Base-by-base conservation (phyloP, 1,140 invertebrate species). In the Formica exsecta region DNA sequence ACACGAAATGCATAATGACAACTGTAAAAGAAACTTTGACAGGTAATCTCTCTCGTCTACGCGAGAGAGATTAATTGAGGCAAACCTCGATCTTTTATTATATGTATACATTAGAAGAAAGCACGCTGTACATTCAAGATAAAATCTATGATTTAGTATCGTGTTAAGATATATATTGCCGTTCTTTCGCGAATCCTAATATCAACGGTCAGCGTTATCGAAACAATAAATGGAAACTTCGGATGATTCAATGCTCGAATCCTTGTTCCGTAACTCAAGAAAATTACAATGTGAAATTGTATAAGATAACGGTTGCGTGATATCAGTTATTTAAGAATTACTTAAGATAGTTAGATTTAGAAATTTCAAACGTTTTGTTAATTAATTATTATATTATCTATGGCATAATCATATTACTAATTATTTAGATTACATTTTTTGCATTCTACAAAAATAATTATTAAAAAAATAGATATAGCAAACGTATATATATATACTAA, bases 91-190 rank as follows among this genome's bases (percentile, higher is more conserved):
- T 83, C 11, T 71, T 83, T 83, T 74, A 62, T 83, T 74, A 61
- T 32, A 73, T 38, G 25, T 73, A 13, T 48, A 73, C 25, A 9
- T 48, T 44, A 11, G 25, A 59, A 81, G 6, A 71, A 81, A 32
- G 22, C 68, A 59, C 19, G 11, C 8, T 73, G 2, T 57, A 16
- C 44, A 70, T 38, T 22, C 70, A 48, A 70, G 13, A 83, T 83
- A 83, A 51, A 51, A 83, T 83, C 54, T 61, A 48, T 83, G 54
- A 74, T 83, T 83, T 83, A 71, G 68, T n/a, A 7, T 61, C 19
- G 0, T 22, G 11, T 16, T 51, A 13, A 48, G 44, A 51, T 51
- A 25, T 54, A 36, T 61, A 83, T 62, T 74, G 29, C 38, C 5
- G 29, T 41, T 11, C 19, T 54, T 36, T 83, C 68, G 8, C 29